A percentile compares a stretch with the other conserved stretches of the same genome.
phyloP scores from a whole-genome alignment of 2,888 invertebrate species.

The Cordilura impudica region DNA sequence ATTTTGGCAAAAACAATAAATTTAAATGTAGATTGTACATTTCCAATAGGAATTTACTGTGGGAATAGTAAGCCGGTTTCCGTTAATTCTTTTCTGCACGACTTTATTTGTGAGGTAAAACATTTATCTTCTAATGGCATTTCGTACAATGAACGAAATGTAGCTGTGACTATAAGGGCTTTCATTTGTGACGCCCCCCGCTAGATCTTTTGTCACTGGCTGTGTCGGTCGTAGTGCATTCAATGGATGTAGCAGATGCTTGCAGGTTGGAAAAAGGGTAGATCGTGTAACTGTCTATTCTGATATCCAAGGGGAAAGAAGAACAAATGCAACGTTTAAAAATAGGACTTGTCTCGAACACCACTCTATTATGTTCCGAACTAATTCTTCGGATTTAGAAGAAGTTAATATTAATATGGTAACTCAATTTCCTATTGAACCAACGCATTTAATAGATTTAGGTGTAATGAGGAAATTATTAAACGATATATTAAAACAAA shows the following conservation, averaged over 20 bases:
- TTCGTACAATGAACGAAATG: background rate
- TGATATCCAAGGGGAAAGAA: background rate
- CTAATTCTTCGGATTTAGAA: background rate
- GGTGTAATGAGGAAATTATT: slow-evolving; percentile 5
- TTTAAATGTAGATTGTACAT: background rate
- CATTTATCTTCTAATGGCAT: background rate
- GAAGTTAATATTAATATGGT: background rate
- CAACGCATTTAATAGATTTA: background rate
- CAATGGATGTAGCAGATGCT: slow-evolving; percentile 20
- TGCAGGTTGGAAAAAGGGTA: background rate
- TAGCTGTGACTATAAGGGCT: background rate
- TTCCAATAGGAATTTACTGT: background rate
- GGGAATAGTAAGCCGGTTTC: background rate
- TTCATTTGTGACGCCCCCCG: slow-evolving; percentile 20
- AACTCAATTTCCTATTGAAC: slow-evolving; percentile 1
- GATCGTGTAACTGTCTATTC: slow-evolving; percentile 1
- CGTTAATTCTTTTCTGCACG: background rate
- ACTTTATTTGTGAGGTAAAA: background rate
- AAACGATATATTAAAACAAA: background rate
- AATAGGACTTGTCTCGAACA: background rate
- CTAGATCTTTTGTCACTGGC: slow-evolving; percentile 13
- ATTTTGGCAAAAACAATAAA: background rate
- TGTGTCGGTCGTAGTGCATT: slow-evolving; percentile 22
- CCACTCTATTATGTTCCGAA: slow-evolving; percentile 1
- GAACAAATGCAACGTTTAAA: background rate